phyloP scores from a whole-genome alignment of 2,113 vertebrate genomes.

The Andinoacara biseriatus region DNA sequence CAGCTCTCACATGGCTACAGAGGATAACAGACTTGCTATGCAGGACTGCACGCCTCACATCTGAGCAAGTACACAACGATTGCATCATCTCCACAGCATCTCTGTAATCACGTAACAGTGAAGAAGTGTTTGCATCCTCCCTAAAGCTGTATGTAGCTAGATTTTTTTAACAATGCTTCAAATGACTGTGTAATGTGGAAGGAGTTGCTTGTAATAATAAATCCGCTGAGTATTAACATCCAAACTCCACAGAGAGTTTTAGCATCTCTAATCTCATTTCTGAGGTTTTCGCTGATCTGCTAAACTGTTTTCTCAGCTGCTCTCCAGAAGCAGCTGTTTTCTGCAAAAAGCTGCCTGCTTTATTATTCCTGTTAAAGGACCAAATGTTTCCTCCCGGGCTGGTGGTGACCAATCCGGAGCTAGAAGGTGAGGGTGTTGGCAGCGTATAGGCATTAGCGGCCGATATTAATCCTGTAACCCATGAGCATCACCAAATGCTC shows the following conservation, averaged over 20 bases:
- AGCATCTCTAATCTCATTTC: not conserved
- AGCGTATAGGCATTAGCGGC: no score
- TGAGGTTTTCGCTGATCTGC: not conserved
- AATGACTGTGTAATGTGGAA: no score
- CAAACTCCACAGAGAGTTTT: not conserved
- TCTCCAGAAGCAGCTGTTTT: not conserved
- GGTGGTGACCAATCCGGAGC: not conserved
- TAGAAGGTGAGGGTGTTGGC: no score
- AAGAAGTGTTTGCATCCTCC: not conserved
- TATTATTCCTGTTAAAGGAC: no score
- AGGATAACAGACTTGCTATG: not conserved
- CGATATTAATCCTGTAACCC: not conserved
- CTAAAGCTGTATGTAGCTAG: not conserved
- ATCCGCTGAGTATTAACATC: not conserved
- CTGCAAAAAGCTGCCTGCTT: not conserved
- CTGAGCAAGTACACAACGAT: slow-evolving; percentile 21
- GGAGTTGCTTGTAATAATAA: no score
- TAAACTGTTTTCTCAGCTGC: not conserved
- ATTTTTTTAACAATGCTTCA: no score
- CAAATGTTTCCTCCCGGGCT: not conserved
- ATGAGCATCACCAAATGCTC: not conserved
- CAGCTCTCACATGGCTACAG: slow-evolving; percentile 15
- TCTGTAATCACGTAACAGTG: not conserved
- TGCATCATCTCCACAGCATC: not conserved
- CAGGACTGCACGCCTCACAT: slow-evolving; percentile 21